phyloP scores from a whole-genome alignment of 2,113 vertebrate species.

The Salvelinus alpinus region DNA sequence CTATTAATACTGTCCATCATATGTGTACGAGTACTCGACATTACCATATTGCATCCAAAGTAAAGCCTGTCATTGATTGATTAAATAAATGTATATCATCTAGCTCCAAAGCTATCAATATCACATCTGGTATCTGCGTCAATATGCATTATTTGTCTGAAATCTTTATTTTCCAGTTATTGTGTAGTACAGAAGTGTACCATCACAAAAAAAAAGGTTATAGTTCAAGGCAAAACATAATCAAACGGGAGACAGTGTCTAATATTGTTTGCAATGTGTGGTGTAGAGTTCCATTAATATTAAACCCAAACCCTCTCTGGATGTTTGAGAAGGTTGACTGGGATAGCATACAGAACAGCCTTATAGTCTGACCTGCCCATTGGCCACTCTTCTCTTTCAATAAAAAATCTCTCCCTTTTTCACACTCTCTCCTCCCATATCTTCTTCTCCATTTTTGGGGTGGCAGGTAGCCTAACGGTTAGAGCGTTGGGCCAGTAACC shows the following conservation, averaged over 20 bases:
- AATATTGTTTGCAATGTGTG: neutral
- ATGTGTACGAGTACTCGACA: neutral
- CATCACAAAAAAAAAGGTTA: no score
- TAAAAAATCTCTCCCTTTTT: slow-evolving; percentile 35
- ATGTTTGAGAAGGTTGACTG: slow-evolving; percentile 30
- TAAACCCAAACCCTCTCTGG: slow-evolving; percentile 10
- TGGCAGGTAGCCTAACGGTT: no score
- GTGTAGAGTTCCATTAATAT: slow-evolving; percentile 25
- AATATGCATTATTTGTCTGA: neutral
- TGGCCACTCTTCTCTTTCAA: slow-evolving; percentile 41
- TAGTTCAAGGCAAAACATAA: no score
- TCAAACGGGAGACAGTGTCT: neutral
- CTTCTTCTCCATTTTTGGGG: neutral
- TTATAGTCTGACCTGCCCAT: slow-evolving; percentile 44
- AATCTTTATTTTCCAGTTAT: neutral
- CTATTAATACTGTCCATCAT: neutral
- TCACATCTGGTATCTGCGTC: neutral
- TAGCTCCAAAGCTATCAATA: no score
- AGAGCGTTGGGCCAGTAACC: no score
- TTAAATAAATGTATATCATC: no score
- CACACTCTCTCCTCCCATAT: slow-evolving; percentile 12
- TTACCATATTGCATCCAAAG: no score
- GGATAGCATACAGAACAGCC: slow-evolving; percentile 42
- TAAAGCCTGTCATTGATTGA: no score
- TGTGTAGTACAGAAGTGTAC: neutral